phyloP scores from a whole-genome alignment of 2,888 invertebrate genomes.

The Erebia ligea region DNA sequence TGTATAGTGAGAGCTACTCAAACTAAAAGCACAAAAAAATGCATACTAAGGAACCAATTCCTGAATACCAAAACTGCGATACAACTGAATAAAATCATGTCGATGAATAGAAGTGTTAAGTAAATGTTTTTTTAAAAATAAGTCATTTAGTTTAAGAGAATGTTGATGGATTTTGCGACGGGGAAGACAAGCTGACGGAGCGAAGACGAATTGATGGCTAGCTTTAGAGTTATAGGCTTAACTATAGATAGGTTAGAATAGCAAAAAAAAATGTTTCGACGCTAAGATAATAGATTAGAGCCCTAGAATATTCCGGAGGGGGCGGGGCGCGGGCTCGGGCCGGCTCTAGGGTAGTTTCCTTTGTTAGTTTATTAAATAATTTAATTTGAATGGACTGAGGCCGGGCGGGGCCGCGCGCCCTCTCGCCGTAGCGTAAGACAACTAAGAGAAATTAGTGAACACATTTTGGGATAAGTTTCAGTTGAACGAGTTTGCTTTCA shows the following conservation, averaged over 20 bases:
- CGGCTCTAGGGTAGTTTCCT: constrained; percentile 78
- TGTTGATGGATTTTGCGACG: constrained; percentile 68
- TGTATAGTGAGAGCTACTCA: constrained; percentile 51
- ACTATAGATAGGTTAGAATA: constrained; percentile 81
- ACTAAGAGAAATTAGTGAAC: constrained; percentile 71
- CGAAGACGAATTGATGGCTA: constrained; percentile 70
- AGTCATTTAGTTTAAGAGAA: constrained; percentile 77
- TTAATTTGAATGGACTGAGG: constrained; percentile 82
- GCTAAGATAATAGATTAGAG: constrained; percentile 80
- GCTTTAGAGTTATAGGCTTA: constrained; percentile 70
- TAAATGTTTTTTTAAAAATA: constrained; percentile 78
- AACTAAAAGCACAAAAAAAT: constrained; percentile 67
- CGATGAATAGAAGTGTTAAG: constrained; percentile 76
- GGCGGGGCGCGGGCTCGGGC: constrained; percentile 56
- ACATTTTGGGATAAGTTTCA: constrained; percentile 77
- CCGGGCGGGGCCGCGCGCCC: constrained; percentile 58
- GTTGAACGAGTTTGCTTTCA: constrained; percentile 81
- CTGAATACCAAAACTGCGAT: constrained; percentile 71
- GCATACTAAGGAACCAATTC: constrained; percentile 67
- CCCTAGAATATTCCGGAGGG: constrained; percentile 67
- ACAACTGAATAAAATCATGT: constrained; percentile 68
- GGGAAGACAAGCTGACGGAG: constrained; percentile 67
- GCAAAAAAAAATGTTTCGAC: constrained; percentile 76
- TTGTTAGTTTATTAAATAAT: constrained; percentile 82
- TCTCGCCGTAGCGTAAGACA: constrained; percentile 53